Conservation (phyloP, 1,140 invertebrate species). For the Limonius californicus region DNA sequence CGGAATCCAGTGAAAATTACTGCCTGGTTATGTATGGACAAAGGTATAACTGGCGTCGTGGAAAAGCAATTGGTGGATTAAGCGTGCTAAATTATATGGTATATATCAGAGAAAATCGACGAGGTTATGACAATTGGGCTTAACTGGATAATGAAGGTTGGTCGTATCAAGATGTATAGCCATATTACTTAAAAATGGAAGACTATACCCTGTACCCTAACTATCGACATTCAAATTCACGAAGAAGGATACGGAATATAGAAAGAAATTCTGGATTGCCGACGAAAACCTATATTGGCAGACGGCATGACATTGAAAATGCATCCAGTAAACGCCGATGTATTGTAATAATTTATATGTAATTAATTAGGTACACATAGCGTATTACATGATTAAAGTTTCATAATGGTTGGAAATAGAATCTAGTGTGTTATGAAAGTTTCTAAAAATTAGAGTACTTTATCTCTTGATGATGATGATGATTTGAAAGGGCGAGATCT, state of each 20-base stretch:
- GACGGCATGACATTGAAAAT: too few relatives aligned
- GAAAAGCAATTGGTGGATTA: slow-evolving; percentile 79
- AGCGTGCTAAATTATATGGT: slow-evolving; percentile 90
- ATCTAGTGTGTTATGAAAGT: too few relatives aligned
- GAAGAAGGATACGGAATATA: slow-evolving; percentile 49
- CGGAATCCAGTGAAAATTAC: slow-evolving; percentile 52
- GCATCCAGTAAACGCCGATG: too few relatives aligned
- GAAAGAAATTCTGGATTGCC: slow-evolving; percentile 31
- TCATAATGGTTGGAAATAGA: too few relatives aligned
- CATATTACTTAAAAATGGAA: slow-evolving; percentile 80
- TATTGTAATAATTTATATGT: too few relatives aligned
- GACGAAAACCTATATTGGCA: too few relatives aligned
- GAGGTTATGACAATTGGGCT: slow-evolving; percentile 77
- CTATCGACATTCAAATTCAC: slow-evolving; percentile 52
- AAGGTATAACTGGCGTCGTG: slow-evolving; percentile 66
- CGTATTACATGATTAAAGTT: too few relatives aligned
- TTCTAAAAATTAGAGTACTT: too few relatives aligned
- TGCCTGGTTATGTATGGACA: slow-evolving; percentile 50
- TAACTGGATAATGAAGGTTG: slow-evolving; percentile 71
- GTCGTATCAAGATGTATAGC: slow-evolving; percentile 76
- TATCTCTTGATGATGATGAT: too few relatives aligned
- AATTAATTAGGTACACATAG: too few relatives aligned
- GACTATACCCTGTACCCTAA: slow-evolving; percentile 57
- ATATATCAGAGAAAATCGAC: slow-evolving; percentile 73
- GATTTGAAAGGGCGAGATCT: too few relatives aligned